phyloP scores from a whole-genome alignment of 2,113 vertebrate genomes.

The Saimiri boliviensis region DNA sequence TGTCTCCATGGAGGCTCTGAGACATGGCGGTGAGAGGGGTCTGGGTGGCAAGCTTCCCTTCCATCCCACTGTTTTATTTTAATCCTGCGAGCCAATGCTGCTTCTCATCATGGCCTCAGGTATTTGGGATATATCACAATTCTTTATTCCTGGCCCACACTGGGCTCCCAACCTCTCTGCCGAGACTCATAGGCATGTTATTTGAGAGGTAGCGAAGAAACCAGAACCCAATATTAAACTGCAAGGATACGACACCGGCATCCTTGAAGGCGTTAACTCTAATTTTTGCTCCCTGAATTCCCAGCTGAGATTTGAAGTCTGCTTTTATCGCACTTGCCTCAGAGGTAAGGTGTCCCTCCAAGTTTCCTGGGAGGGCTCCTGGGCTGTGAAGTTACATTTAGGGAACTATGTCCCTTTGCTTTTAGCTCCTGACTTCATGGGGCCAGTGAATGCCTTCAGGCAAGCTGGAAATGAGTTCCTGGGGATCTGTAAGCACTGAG shows the following conservation, averaged over 20 bases:
- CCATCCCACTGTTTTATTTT: not conserved
- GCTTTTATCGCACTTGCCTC: not conserved
- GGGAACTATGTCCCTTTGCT: not conserved
- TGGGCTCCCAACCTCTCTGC: not conserved
- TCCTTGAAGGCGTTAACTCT: constrained; percentile 35
- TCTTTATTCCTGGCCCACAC: not conserved
- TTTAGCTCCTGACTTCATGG: not conserved
- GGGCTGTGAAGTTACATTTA: constrained; percentile 22
- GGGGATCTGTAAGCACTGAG: constrained; percentile 47
- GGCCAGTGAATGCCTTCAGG: not conserved
- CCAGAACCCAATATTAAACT: not conserved
- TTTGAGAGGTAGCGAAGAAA: constrained; percentile 19
- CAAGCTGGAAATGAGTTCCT: not conserved
- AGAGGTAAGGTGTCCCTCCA: not conserved
- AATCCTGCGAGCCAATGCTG: not conserved
- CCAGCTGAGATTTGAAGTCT: constrained; percentile 3
- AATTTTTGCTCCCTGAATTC: constrained; percentile 31
- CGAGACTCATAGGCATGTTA: not conserved
- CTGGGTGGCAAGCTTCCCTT: not conserved
- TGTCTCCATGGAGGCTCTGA: not conserved
- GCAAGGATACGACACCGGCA: not conserved
- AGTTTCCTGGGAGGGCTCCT: not conserved
- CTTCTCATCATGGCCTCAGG: not conserved
- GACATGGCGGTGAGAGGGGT: rapidly evolving
- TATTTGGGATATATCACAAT: not conserved